Evolutionary conservation across 2,113 vertebrate species (phyloP).

Genomic region (Athene cunicularia): DNA sequence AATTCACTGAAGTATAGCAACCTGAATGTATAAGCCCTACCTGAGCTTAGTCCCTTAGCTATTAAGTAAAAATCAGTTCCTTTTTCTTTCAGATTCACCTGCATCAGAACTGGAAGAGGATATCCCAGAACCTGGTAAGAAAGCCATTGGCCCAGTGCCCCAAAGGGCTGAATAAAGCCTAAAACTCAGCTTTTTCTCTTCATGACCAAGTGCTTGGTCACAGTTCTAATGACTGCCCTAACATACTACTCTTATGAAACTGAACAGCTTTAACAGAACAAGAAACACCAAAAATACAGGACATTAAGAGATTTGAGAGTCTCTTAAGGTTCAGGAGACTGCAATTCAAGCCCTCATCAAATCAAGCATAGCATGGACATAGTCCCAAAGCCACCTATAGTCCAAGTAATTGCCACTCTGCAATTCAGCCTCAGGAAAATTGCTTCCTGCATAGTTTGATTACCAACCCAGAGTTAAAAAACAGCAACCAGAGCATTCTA

Average conservation of each 20-base stretch:
- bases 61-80: background rate
- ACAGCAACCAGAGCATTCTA: background rate
- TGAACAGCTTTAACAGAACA: background rate
- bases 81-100: background rate
- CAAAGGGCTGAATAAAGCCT: background rate
- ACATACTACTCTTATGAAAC: background rate
- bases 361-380: background rate
- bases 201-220: background rate
- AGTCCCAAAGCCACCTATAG: background rate
- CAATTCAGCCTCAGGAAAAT: background rate
- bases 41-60: background rate
- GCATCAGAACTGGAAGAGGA: background rate
- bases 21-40: background rate
- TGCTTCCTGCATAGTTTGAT: background rate
- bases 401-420: background rate
- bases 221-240: background rate
- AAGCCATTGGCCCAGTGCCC: background rate
- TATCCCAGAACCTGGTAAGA: background rate
- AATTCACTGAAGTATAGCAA: background rate
- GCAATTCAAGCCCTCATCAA: background rate
- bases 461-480: background rate
- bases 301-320: background rate
- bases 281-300: background rate
- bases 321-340: background rate
- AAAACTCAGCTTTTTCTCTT: background rate